phyloP scores from a whole-genome alignment of 2,113 vertebrate species.

The Hirundichthys speculiger region DNA sequence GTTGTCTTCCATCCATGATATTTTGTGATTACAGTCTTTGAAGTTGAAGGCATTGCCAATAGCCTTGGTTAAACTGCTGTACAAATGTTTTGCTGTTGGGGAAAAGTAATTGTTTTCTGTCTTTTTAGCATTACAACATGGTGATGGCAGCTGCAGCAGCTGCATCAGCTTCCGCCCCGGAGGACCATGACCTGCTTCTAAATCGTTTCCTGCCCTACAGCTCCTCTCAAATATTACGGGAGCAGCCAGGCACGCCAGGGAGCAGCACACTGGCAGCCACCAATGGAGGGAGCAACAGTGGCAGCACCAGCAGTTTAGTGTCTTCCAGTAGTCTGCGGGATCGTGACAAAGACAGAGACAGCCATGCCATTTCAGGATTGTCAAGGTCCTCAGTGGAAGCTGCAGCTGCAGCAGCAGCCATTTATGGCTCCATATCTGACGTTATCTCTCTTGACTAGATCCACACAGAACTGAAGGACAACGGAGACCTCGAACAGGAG shows the following conservation, averaged over 20 bases:
- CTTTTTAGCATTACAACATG: slow-evolving; percentile 93
- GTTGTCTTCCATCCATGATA: too few species aligned
- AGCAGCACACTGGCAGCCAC: slow-evolving; percentile 86
- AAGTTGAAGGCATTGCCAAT: too few species aligned
- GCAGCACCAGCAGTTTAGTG: slow-evolving; percentile 95
- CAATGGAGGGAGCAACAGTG: slow-evolving; percentile 88
- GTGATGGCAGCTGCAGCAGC: slow-evolving; percentile 94
- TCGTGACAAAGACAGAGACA: slow-evolving; percentile 91
- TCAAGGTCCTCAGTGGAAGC: slow-evolving; percentile 86
- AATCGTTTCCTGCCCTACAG: slow-evolving; percentile 93
- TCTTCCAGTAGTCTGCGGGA: slow-evolving; percentile 95
- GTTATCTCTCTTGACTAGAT: slow-evolving; percentile 97
- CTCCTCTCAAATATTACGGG: slow-evolving; percentile 93
- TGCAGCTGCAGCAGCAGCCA: slow-evolving; percentile 85
- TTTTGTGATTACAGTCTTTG: too few species aligned
- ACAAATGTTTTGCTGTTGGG: neutral
- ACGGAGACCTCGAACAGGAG: slow-evolving; percentile 51
- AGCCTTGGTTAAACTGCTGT: too few species aligned
- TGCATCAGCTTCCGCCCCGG: slow-evolving; percentile 86
- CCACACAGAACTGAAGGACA: slow-evolving; percentile 68
- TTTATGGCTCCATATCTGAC: slow-evolving; percentile 96
- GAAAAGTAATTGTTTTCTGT: slow-evolving; percentile 1
- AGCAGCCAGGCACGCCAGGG: slow-evolving; percentile 89
- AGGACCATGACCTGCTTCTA: slow-evolving; percentile 93
- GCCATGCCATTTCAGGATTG: slow-evolving; percentile 84